Conservation (phyloP, 1,140 invertebrate genomes). For the Drosophila eugracilis region DNA sequence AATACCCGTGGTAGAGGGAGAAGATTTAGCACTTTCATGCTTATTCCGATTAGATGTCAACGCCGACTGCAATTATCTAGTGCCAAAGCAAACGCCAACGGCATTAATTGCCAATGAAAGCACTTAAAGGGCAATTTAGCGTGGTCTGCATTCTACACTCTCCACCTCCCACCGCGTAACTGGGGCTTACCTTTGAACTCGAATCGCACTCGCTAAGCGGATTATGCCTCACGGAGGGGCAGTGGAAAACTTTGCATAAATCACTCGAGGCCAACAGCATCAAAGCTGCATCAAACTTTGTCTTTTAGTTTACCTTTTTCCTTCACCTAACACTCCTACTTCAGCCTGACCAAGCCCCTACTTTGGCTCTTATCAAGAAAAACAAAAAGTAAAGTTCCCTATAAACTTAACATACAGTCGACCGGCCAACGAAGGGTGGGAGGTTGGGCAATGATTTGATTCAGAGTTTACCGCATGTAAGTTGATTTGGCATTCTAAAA, state of each 20-base stretch:
- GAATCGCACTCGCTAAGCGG: constrained; percentile 32
- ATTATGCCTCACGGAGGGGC: constrained; percentile 37
- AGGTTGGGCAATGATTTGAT: neutral
- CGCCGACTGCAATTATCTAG: constrained; percentile 66
- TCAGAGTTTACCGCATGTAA: neutral
- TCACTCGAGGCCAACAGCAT: constrained; percentile 38
- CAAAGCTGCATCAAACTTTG: constrained; percentile 46
- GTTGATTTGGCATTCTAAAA: no score
- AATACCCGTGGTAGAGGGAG: neutral
- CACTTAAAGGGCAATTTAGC: constrained; percentile 77
- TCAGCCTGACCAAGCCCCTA: constrained; percentile 10
- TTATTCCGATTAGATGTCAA: constrained; percentile 70
- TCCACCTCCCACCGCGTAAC: neutral
- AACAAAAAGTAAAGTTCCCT: neutral
- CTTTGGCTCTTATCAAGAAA: constrained; percentile 1
- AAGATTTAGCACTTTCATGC: constrained; percentile 53
- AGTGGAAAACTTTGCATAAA: constrained; percentile 57
- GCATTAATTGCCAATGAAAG: constrained; percentile 77
- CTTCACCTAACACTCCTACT: constrained; percentile 20
- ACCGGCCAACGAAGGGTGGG: neutral
- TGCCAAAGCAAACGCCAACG: constrained; percentile 60
- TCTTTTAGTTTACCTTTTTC: constrained; percentile 19
- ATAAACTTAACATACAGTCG: constrained; percentile 16
- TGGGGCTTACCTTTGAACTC: constrained; percentile 37
- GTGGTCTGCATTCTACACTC: constrained; percentile 5